These are phyloP conservation scores for Tamandua tetradactyla DNA, from an alignment of 2,797 vertebrate genomes.

Conservation along the genomic window DNA sequence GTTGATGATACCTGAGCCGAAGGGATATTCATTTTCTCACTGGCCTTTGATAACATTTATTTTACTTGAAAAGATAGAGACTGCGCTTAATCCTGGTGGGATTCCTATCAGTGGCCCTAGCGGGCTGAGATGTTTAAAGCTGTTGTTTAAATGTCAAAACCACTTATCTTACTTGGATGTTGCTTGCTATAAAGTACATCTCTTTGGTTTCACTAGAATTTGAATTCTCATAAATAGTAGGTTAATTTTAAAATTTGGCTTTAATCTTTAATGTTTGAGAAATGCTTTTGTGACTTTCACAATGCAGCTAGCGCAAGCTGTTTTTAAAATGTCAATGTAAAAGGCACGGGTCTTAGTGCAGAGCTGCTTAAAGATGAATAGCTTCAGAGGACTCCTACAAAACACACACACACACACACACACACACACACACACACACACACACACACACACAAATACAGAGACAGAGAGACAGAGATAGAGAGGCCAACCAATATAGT, in stretches of 20 bases:
- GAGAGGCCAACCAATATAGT: constrained; percentile 9
- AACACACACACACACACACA: background rate
- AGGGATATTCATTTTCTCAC: constrained; percentile 17
- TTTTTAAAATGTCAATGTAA: constrained; percentile 58
- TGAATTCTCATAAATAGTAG: constrained; percentile 35
- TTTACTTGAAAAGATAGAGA: constrained; percentile 30
- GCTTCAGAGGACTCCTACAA: background rate
- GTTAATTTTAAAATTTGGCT: constrained; percentile 53
- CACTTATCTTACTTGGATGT: constrained; percentile 38
- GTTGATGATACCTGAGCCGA: background rate
- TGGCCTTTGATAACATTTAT: constrained; percentile 48
- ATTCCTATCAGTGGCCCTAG: background rate
- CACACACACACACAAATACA: background rate
- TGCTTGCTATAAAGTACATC: background rate
- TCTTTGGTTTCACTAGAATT: constrained; percentile 58
- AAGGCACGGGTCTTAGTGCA: background rate
- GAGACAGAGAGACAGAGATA: no score
- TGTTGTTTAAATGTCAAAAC: constrained; percentile 59
- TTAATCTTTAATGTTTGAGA: constrained; percentile 53
- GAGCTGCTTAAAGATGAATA: constrained; percentile 45
- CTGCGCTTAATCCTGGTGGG: background rate
- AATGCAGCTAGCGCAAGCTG: background rate
- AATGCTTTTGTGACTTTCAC: constrained; percentile 57
- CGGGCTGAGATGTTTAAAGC: constrained; percentile 35
- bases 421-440: background rate